Conservation (phyloP, 2,888 invertebrate species). For the Rhingia campestris region DNA sequence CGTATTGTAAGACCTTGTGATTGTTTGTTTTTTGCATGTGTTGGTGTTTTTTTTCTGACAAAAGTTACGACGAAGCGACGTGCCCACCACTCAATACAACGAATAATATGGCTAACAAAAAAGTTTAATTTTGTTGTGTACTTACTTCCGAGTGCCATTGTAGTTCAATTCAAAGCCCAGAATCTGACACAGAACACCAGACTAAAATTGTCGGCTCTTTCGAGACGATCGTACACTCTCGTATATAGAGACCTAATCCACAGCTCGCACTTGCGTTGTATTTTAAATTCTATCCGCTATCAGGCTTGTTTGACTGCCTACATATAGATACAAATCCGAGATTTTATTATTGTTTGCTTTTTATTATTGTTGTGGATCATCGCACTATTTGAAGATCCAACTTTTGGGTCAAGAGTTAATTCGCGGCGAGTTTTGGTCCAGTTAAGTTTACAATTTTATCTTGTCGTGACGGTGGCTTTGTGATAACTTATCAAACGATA, state of each 20-base stretch:
- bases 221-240: conserved; percentile 18
- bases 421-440: conserved; percentile 14
- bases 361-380: conserved; percentile 28
- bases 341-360: conserved; percentile 22
- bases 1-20: conserved; percentile 42
- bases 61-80: background rate
- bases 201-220: conserved; percentile 29
- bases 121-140: conserved; percentile 42
- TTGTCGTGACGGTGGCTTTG: conserved; percentile 21
- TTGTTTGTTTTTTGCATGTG: conserved; percentile 16
- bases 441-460: conserved; percentile 18
- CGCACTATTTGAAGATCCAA: conserved; percentile 5
- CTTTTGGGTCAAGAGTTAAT: conserved; percentile 50
- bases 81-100: conserved; percentile 37
- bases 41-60: conserved; percentile 3
- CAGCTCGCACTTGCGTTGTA: conserved; percentile 13
- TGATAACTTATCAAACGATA: background rate
- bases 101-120: conserved; percentile 29
- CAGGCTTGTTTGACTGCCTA: background rate
- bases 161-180: conserved; percentile 56
- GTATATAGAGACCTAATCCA: background rate
- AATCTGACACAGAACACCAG: conserved; percentile 30
- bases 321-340: conserved; percentile 12
- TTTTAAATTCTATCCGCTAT: conserved; percentile 12
- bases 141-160: conserved; percentile 70